phyloP scores from a whole-genome alignment of 2,113 vertebrate species.

The Heterotilapia buettikoferi region DNA sequence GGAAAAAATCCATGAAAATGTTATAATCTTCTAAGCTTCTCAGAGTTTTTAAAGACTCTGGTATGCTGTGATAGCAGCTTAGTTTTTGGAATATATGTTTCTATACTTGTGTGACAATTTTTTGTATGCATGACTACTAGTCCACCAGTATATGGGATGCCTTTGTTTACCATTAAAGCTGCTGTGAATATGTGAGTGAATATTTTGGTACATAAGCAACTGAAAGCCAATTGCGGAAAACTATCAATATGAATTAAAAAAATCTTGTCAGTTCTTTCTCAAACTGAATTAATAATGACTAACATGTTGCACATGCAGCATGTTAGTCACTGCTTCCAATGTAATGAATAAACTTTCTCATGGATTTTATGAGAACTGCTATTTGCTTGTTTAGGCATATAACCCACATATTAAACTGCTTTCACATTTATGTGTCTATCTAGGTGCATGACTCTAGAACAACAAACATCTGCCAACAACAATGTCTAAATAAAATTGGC shows the following conservation, averaged over 20 bases:
- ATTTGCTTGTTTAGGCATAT: background rate
- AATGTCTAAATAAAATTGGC: background rate
- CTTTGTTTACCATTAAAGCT: background rate
- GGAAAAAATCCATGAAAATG: conserved; percentile 35
- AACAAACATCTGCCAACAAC: background rate
- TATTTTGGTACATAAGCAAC: background rate
- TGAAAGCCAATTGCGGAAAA: background rate
- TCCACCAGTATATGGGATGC: background rate
- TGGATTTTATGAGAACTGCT: background rate
- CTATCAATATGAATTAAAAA: background rate
- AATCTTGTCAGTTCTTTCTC: background rate
- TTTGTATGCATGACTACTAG: background rate
- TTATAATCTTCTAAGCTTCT: conserved; percentile 59
- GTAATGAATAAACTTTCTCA: background rate
- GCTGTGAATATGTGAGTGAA: background rate
- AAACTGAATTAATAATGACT: background rate
- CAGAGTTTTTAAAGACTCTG: conserved; percentile 47
- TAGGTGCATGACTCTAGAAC: background rate
- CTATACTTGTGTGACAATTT: background rate
- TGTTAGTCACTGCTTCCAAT: background rate
- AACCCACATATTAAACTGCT: background rate
- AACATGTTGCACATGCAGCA: background rate
- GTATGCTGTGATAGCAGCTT: conserved; percentile 45
- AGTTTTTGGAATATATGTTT: conserved; percentile 17
- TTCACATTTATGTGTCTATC: background rate